Evolutionary conservation across 37 sponge, comb jelly and placozoan species (phyloP).

Genomic region (Crambe crambe): DNA sequence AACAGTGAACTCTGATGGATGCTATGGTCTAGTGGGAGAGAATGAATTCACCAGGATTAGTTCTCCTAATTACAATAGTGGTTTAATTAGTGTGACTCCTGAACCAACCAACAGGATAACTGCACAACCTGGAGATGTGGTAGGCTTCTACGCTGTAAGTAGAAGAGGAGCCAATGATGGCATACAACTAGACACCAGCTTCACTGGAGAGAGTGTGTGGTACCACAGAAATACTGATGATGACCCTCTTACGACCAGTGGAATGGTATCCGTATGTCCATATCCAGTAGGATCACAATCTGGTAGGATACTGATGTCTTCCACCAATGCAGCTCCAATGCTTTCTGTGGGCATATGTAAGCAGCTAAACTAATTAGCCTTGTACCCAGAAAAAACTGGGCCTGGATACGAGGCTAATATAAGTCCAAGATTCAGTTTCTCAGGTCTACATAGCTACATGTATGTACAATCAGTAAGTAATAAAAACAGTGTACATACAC

Average conservation of each 20-base stretch:
- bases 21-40: conserved; percentile 23
- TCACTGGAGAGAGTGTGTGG: conserved; percentile 1
- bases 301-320: background rate
- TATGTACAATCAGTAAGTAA: too few species aligned
- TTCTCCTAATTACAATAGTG: background rate
- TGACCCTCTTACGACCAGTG: background rate
- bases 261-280: background rate
- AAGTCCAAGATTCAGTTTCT: too few species aligned
- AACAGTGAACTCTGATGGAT: background rate
- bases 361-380: background rate
- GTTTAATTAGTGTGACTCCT: conserved; percentile 1
- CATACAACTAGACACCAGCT: background rate
- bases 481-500: too few species aligned
- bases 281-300: conserved; percentile 2
- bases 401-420: too few species aligned
- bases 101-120: conserved; percentile 9
- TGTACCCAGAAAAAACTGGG: too few species aligned
- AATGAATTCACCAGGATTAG: background rate
- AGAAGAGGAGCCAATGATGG: background rate
- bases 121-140: conserved; percentile 40
- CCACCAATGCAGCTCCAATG: conserved; percentile 25
- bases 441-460: too few species aligned
- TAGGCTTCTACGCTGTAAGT: conserved; percentile 21
- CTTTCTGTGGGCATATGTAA: conserved; percentile 2
- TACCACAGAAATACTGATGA: background rate